phyloP scores from a whole-genome alignment of 2,113 vertebrate genomes.

The Pollimyrus isidori region DNA sequence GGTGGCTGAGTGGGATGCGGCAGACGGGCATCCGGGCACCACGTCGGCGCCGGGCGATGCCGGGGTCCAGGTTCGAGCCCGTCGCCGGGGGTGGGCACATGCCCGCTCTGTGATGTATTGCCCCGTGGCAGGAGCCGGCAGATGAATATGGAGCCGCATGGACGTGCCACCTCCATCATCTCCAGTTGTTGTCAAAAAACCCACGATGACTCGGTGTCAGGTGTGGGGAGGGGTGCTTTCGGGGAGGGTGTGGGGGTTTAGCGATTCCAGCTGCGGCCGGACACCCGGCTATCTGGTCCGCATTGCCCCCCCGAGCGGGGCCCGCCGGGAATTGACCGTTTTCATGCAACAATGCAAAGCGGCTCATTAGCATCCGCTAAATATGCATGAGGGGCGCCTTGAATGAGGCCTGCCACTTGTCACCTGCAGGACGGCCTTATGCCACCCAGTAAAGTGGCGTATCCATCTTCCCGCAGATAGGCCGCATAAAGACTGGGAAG shows the following conservation, averaged over 20 bases:
- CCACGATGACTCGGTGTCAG: conserved; percentile 12
- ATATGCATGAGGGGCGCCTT: conserved; percentile 97
- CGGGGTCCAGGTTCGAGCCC: conserved; percentile 26
- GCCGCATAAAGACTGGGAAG: conserved; percentile 73
- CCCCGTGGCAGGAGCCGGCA: conserved; percentile 44
- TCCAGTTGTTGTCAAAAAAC: conserved; percentile 35
- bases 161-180: conserved; percentile 41
- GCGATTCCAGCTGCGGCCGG: conserved; percentile 57
- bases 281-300: conserved; percentile 58
- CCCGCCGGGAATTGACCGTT: conserved; percentile 79
- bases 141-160: conserved; percentile 49
- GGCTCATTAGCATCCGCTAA: conserved; percentile 97
- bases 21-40: conserved; percentile 30
- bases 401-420: conserved; percentile 79
- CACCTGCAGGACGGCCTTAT: conserved; percentile 91
- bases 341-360: conserved; percentile 98
- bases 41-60: conserved; percentile 44
- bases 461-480: conserved; percentile 79
- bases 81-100: conserved; percentile 24
- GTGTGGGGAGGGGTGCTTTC: background rate
- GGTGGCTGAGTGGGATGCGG: background rate
- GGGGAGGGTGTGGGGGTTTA: conserved; percentile 38
- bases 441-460: conserved; percentile 90
- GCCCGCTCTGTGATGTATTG: conserved; percentile 43
- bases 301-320: conserved; percentile 70